Evolutionary conservation across 2,888 invertebrate species (phyloP).

Genomic region (Acronicta leporina): DNA sequence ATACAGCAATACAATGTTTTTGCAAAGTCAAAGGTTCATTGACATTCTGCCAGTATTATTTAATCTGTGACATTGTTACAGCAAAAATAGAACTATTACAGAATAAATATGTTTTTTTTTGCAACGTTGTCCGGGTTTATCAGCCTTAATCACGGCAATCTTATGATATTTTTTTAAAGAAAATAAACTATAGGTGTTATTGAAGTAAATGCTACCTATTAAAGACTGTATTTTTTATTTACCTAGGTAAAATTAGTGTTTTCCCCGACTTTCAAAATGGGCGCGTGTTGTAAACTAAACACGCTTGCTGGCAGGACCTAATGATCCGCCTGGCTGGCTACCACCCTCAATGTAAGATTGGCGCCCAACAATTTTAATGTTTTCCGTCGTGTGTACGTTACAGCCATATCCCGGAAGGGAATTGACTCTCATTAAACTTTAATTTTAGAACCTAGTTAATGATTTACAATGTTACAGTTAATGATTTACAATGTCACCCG

Average conservation of each 20-base stretch:
- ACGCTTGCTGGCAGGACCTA: too few relatives aligned
- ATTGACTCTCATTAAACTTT: too few relatives aligned
- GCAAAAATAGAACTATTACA: constrained; percentile 34
- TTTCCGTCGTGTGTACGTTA: too few relatives aligned
- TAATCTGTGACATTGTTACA: constrained; percentile 58
- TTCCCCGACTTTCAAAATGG: constrained; percentile 1
- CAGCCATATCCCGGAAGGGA: too few relatives aligned
- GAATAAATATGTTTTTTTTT: constrained; percentile 8
- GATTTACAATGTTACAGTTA: too few relatives aligned
- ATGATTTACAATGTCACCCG: too few relatives aligned
- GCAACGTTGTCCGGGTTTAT: constrained; percentile 24
- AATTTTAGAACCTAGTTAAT: too few relatives aligned
- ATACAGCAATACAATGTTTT: constrained; percentile 52
- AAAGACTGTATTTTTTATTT: constrained; percentile 26
- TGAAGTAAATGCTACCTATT: background rate
- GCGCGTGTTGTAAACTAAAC: background rate
- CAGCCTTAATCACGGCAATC: constrained; percentile 41
- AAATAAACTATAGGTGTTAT: constrained; percentile 5
- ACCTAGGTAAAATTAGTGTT: constrained; percentile 11
- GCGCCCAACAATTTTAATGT: too few relatives aligned
- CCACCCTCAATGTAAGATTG: too few relatives aligned
- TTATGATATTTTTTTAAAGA: constrained; percentile 23
- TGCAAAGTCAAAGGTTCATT: constrained; percentile 66
- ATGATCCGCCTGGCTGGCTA: too few relatives aligned
- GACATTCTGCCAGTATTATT: constrained; percentile 56